Evolutionary conservation across 2,797 vertebrate genomes (phyloP).

Genomic region (Alca torda): DNA sequence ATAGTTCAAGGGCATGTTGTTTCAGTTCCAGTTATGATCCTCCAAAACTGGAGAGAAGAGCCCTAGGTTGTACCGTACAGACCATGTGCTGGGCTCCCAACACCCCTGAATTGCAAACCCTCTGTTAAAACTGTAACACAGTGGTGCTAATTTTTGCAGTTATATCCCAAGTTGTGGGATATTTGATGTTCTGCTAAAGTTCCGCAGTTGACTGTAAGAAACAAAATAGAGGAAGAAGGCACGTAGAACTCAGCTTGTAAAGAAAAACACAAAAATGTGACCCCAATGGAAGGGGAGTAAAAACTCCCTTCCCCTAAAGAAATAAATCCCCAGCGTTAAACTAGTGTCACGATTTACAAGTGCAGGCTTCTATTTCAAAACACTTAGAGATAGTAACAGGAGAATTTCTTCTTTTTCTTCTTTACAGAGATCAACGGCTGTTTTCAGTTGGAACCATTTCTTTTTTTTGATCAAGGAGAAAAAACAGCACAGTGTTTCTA

Average conservation of each 20-base stretch:
- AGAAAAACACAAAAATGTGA: neutral
- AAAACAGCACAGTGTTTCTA: neutral
- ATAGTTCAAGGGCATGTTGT: neutral
- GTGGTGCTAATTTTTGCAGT: neutral
- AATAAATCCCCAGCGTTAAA: neutral
- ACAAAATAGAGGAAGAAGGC: neutral
- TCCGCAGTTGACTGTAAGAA: neutral
- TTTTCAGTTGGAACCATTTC: neutral
- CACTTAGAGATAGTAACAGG: neutral
- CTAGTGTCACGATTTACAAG: rapidly evolving
- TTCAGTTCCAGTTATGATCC: neutral
- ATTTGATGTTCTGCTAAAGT: neutral
- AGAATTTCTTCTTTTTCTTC: neutral
- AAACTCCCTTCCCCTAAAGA: neutral
- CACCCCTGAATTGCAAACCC: neutral
- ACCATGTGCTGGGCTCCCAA: neutral
- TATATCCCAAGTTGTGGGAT: neutral
- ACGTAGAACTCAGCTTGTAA: neutral
- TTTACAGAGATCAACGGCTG: neutral
- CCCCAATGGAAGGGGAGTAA: neutral
- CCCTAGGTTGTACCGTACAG: neutral
- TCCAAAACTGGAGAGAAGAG: neutral
- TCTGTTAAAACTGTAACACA: neutral
- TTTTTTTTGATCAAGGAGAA: neutral
- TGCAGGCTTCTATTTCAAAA: neutral